Base-by-base conservation (phyloP, 1,140 invertebrate species). In the Hyphantria cunea region DNA sequence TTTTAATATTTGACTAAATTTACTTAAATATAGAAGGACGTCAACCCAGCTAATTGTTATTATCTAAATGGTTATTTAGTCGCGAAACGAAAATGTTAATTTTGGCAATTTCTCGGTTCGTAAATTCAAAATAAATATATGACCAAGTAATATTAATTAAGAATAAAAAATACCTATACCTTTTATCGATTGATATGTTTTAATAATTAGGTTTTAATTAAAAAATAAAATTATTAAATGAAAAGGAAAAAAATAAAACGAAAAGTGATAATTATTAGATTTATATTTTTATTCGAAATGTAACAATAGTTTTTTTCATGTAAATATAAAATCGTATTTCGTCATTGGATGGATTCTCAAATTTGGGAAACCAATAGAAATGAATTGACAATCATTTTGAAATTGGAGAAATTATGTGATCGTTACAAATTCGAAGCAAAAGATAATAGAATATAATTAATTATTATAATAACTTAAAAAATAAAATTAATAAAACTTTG, bases 401-500 rank as follows among this genome's bases (percentile, higher is more conserved):
- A 67, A 59, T 68, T 56, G 62, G 49, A 66, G 50, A 68, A 65
- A 69, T 69, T 54, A 72, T 44, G 49, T 60, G 68, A 69, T 62
- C 74, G 77, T 78, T 82, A 82, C 80, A 80, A 64, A 71, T 73
- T 75, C 75, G 71, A 70, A 42, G 15, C 34, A 76, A 78, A 68
- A 69, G 64, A 67, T 71, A 66, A 64, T 58, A 81, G 72, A 71
- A 80, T 72, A 78, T 76, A 81, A 82, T 71, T 77, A 78, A 78
- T 71, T 82, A 77, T 76, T 80, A 86, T 81, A 86, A 80, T 77
- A 89, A 81, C 80, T 86, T 86, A 89, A 84, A 81, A 80, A 11
- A 80, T 84, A 78, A 83, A 83, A 86, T 82, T 87, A 89, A 78
- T 83, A 82, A 86, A 88, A 89, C 86, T 89, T 90, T 90, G 87